Evolutionary conservation across 2,113 vertebrate genomes (phyloP), one percentile per base, ranked within the genome.

Genomic region (Ochotona curzoniae): DNA sequence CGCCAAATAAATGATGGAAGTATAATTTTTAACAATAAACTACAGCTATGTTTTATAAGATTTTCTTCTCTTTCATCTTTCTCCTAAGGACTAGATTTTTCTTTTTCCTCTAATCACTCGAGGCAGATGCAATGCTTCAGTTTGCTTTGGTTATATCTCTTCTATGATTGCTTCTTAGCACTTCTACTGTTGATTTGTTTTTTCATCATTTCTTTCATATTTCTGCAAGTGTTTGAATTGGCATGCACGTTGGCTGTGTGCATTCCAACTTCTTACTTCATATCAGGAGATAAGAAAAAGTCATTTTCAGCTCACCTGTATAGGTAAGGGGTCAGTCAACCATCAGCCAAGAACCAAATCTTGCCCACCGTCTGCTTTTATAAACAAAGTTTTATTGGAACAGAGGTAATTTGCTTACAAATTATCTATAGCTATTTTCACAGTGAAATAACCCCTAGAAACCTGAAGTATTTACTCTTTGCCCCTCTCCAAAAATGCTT

Each of bases 1-100:
- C 35, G 14, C 21, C 91, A 78, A 89, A 88, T 89, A 94, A 75
- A 82, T 74, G 17, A 91, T 74, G 7, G 13, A 74, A 70, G 88
- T 69, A 86, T 61, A 61, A 78, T 60, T 87, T 44, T 82, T 47
- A 35, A 66, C 74, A 76, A 38, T 32, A 74, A 83, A 78, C 51
- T 15, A 3, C 4, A 54, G 80, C 49, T 89, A 21, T 35, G 18
- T 28, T 92, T 47, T 81, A 5, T 73, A 14, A 1, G 20, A 61
- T 60, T 74, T 79, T 78, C 54, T 66, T 94, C 35, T 82, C 87
- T n/a, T 9, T 2, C 12, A 57, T 14, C 5, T 51, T 87, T 89
- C 26, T 57, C 20, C 66, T 61, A 71, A 10, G 7, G 1, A 13
- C 64, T 60, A 38, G 13, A 30, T 49, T 80, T 66, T 73, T 85